These are phyloP conservation scores for Engraulis encrasicolus DNA, from an alignment of 2,113 vertebrate genomes.

Conservation along the genomic window DNA sequence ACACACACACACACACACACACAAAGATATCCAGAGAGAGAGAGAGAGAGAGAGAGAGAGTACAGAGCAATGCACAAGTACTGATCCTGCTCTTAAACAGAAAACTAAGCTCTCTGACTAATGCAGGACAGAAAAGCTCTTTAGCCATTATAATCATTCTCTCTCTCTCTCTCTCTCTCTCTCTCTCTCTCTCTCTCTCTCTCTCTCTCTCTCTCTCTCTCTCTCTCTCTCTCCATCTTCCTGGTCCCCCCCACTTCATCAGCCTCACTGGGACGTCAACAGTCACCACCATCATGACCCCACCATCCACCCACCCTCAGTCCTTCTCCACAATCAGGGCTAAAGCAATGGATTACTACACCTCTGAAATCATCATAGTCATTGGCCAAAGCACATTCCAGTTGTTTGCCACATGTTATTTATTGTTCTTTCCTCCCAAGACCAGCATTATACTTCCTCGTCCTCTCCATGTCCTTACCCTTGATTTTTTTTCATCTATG, in stretches of 20 bases:
- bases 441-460: background rate
- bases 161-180: slow-evolving; percentile 16
- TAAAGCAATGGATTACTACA: background rate
- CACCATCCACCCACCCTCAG: too few relatives aligned
- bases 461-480: background rate
- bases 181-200: background rate
- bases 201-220: background rate
- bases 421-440: background rate
- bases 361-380: background rate
- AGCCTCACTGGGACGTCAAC: background rate
- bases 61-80: slow-evolving; percentile 32
- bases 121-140: slow-evolving; percentile 68
- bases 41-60: background rate
- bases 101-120: slow-evolving; percentile 69
- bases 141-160: slow-evolving; percentile 64
- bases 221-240: background rate
- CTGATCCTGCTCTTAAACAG: slow-evolving; percentile 68
- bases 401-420: too few relatives aligned
- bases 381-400: background rate
- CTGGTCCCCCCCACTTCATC: background rate
- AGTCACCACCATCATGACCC: background rate
- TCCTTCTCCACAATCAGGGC: background rate
- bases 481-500: background rate
- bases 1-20: background rate
- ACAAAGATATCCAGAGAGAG: background rate